Conservation (phyloP, 2,113 vertebrate genomes). For the Fregetta grallaria region DNA sequence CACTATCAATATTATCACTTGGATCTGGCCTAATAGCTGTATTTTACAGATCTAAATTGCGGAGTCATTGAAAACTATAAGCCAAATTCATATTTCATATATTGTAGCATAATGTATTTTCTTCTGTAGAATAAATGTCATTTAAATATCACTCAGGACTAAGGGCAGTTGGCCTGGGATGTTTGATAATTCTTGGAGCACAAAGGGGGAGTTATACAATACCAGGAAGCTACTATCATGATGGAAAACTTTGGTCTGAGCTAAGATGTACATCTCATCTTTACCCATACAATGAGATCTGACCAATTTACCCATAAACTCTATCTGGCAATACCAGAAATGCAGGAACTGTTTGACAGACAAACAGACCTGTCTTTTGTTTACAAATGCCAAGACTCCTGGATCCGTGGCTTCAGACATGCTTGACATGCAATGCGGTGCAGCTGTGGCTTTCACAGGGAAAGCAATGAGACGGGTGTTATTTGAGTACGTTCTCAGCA, state of each 20-base stretch:
- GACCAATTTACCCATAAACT: background rate
- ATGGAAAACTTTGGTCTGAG: background rate
- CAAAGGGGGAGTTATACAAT: background rate
- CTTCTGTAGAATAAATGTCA: background rate
- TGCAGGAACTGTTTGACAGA: background rate
- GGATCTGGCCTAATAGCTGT: background rate
- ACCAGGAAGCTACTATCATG: background rate
- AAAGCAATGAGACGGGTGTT: background rate
- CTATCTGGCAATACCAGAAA: background rate
- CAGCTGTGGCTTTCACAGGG: background rate
- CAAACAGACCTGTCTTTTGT: background rate
- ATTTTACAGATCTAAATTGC: background rate
- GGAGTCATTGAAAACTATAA: background rate
- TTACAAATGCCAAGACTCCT: background rate
- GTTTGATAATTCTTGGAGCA: background rate
- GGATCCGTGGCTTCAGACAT: background rate
- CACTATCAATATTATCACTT: background rate
- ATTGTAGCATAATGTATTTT: background rate
- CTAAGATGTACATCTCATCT: background rate
- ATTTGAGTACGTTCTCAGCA: slow-evolving; percentile 7
- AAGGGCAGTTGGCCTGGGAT: background rate
- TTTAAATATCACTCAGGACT: background rate
- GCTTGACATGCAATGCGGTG: background rate
- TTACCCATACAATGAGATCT: background rate
- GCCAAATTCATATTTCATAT: background rate